Percentiles rank a stretch among this genome's conserved stretches.
These are phyloP conservation scores for Patiria miniata DNA, from an alignment of 35 echinoderm and acorn worm species.

Conservation along the genomic window DNA sequence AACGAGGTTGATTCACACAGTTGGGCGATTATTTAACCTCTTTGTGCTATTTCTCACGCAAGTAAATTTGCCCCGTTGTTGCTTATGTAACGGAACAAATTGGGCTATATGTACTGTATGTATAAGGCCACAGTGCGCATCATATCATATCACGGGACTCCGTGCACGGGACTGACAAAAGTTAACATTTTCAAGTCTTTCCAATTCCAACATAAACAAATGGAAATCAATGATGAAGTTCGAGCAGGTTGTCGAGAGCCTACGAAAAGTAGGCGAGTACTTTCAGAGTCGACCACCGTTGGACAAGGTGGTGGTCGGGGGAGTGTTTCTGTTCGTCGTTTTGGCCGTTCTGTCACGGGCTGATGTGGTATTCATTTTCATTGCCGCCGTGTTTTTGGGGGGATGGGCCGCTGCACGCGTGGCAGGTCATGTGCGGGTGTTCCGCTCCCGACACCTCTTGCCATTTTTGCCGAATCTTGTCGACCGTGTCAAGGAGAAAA, in stretches of 20 bases:
- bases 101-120: background rate
- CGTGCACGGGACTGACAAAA: too few relatives aligned
- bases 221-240: conserved; percentile 4
- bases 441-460: background rate
- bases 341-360: background rate
- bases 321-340: background rate
- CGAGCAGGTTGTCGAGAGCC: background rate
- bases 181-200: too few relatives aligned
- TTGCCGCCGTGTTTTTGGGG: background rate
- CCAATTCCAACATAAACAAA: too few relatives aligned
- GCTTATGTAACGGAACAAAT: background rate
- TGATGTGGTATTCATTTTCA: background rate
- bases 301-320: background rate
- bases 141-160: too few relatives aligned
- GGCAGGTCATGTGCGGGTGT: background rate
- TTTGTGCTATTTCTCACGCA: too few relatives aligned
- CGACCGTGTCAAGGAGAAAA: conserved; percentile 1
- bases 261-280: background rate
- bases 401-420: background rate
- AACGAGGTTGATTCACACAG: too few relatives aligned
- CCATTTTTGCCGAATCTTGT: background rate
- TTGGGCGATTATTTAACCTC: too few relatives aligned
- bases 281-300: background rate
- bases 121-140: too few relatives aligned
- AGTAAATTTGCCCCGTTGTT: too few relatives aligned